Base-by-base conservation (phyloP, 1,140 invertebrate genomes). In the Lucilia cuprina region DNA sequence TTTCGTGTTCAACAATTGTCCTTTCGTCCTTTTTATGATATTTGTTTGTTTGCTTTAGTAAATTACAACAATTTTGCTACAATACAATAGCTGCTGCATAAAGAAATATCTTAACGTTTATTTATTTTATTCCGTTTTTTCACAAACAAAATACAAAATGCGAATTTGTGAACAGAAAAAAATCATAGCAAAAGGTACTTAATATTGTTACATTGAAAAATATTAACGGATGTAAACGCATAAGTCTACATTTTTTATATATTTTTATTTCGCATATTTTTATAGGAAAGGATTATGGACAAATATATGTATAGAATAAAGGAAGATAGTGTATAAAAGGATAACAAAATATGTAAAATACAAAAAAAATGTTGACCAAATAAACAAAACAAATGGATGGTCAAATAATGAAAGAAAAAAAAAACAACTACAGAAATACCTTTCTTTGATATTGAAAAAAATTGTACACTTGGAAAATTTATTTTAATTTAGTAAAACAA, bases 51-150 rank as follows among this genome's bases (percentile, higher is more conserved):
- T 30, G 25, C 34, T 74, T 19, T 74, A 41, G 41, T 41, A 41
- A 3, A 55, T 55, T 14, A 55, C 49, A 49, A 49, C 13, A 17
- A 2, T 13, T 75, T 75, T 75, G 12, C 74, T 75, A 25, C 25
- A 75, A 9, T 34, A 75, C 74, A 77, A 77, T 77, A 41, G 74
- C 14, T 77, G 74, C 14, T 77, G 34, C 34, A 77, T 77, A 77
- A 77, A 77, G 74, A 77, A 77, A 77, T 77, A 77, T 77, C 47
- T 77, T 77, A 77, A 77, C 35, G 74, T 77, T 77, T 77, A 77
- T 77, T 77, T 77, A 77, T 77, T 55, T 17, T 55, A 55, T 55
- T 41, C 41, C 41, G 7, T 41, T 41, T 41, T 41, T 55, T 55
- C 17, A 12, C 17, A 17, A 55, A 55, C 50, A 55, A 55, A 55